Conservation (phyloP, 2,113 vertebrate genomes). For the Menura novaehollandiae region DNA sequence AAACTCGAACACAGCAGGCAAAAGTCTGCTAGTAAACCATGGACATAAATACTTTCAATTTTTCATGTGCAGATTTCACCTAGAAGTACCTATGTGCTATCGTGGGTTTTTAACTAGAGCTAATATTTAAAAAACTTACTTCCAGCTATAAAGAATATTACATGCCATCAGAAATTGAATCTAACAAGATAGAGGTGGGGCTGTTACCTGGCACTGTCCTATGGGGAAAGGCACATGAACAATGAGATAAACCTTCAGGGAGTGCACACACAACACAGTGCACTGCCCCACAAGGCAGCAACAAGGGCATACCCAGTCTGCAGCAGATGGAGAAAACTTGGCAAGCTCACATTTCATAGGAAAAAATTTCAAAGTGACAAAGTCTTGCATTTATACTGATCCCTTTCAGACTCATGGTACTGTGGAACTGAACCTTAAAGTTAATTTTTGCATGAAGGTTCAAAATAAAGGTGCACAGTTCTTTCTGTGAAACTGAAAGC, state of each 20-base stretch:
- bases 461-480: background rate
- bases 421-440: conserved; percentile 64
- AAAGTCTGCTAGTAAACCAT: conserved; percentile 17
- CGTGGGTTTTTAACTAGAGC: conserved; percentile 27
- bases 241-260: conserved; percentile 77
- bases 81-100: background rate
- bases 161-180: conserved; percentile 52
- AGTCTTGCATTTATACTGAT: conserved; percentile 47
- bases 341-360: conserved; percentile 83
- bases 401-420: conserved; percentile 29
- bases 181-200: conserved; percentile 76
- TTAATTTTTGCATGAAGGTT: conserved; percentile 39
- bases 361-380: conserved; percentile 57
- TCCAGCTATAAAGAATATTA: conserved; percentile 33
- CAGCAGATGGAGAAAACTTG: conserved; percentile 85
- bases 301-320: conserved; percentile 69
- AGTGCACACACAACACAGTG: conserved; percentile 75
- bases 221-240: conserved; percentile 79
- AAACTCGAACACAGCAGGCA: conserved; percentile 28
- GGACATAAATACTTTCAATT: conserved; percentile 2
- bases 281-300: conserved; percentile 71
- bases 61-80: conserved; percentile 27
- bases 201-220: conserved; percentile 85
- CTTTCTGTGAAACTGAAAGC: background rate
- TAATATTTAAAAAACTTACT: conserved; percentile 7